phyloP scores from a whole-genome alignment of 1,140 invertebrate genomes.

The Papilio polytes region DNA sequence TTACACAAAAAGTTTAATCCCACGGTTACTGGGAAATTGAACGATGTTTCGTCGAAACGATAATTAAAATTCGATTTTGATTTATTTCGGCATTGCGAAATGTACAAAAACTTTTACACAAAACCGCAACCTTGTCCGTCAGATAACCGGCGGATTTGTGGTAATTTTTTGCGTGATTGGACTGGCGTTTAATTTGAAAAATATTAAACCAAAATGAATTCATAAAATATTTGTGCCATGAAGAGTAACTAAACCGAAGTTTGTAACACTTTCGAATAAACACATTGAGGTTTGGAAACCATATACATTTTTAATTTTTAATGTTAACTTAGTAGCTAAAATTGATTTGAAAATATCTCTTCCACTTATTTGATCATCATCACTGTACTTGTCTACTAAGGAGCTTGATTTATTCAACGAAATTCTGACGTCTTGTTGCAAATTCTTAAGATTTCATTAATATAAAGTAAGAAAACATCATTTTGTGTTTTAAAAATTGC shows the following conservation, averaged over 20 bases:
- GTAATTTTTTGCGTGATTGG: constrained; percentile 35
- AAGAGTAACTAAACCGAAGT: not conserved
- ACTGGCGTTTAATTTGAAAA: constrained; percentile 31
- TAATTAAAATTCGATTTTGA: constrained; percentile 27
- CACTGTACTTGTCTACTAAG: no score
- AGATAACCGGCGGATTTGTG: constrained; percentile 30
- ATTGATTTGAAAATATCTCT: not conserved
- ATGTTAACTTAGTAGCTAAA: no score
- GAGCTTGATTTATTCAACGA: not conserved
- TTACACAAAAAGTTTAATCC: constrained; percentile 19
- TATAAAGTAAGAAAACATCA: not conserved
- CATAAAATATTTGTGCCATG: not conserved
- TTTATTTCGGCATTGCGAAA: constrained; percentile 25
- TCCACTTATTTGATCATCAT: no score
- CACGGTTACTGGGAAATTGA: constrained; percentile 12
- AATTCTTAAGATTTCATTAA: not conserved
- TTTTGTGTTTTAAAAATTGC: not conserved
- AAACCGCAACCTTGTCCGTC: constrained; percentile 39
- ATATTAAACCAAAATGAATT: constrained; percentile 21
- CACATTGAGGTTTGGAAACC: not conserved
- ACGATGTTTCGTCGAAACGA: constrained; percentile 17
- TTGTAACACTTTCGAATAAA: not conserved
- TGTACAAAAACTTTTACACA: constrained; percentile 31
- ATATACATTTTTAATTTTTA: not conserved
- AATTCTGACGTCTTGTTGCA: not conserved